A percentile compares a stretch with the other conserved stretches of the same genome.
phyloP scores from a whole-genome alignment of 2,797 vertebrate genomes.

The Oryzias sinensis region DNA sequence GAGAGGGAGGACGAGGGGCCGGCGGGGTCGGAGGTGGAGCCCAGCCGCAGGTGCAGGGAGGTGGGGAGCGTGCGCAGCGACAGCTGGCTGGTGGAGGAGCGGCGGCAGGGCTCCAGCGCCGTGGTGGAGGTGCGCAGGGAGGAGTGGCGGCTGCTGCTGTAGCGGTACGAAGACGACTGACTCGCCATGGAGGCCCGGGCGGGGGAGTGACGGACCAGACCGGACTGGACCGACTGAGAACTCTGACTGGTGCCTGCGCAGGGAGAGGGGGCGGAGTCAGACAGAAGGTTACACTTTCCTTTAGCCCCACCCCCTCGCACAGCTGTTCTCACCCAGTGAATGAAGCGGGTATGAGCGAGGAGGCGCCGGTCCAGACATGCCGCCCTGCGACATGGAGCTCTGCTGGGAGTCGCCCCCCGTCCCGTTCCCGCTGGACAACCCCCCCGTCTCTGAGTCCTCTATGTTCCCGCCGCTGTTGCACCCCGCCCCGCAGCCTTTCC shows the following conservation, averaged over 20 bases:
- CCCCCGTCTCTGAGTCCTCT: slow-evolving; percentile 91
- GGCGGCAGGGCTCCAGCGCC: slow-evolving; percentile 92
- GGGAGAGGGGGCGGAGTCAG: background rate
- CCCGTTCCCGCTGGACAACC: slow-evolving; percentile 86
- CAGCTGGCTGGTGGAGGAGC: slow-evolving; percentile 96
- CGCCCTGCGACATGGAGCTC: slow-evolving; percentile 84
- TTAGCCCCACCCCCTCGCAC: background rate
- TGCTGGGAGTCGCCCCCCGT: slow-evolving; percentile 83
- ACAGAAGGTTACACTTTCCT: background rate
- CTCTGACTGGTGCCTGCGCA: slow-evolving; percentile 92
- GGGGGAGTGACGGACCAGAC: slow-evolving; percentile 91
- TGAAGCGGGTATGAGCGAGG: slow-evolving; percentile 84
- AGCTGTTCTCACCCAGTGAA: slow-evolving; percentile 79
- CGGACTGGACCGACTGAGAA: slow-evolving; percentile 91
- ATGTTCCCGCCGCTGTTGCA: slow-evolving; percentile 99
- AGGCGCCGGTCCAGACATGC: slow-evolving; percentile 79
- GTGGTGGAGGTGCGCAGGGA: slow-evolving; percentile 91
- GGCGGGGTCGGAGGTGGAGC: slow-evolving; percentile 80
- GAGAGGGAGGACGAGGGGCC: slow-evolving; percentile 91
- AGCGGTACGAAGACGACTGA: slow-evolving; percentile 95
- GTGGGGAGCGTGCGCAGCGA: slow-evolving; percentile 92
- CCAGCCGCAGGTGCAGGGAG: slow-evolving; percentile 92
- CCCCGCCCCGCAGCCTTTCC: slow-evolving; percentile 96
- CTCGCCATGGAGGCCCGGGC: slow-evolving; percentile 92
- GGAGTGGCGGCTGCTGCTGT: slow-evolving; percentile 93